These are phyloP conservation scores for Ascaphus truei DNA, from an alignment of 2,113 vertebrate genomes.

Conservation along the genomic window DNA sequence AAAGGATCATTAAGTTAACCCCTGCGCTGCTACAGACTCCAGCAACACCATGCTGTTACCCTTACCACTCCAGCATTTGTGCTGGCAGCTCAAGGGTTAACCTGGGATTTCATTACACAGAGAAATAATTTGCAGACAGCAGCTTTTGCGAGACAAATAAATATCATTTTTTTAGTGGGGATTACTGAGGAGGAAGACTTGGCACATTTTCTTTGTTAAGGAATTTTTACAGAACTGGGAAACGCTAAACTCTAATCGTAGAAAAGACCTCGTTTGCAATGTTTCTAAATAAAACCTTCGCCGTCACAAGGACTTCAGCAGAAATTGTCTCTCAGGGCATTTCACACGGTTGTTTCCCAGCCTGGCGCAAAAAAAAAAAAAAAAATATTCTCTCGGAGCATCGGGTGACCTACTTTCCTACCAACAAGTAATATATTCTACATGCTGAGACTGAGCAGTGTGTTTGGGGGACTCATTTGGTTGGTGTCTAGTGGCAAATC, in stretches of 20 bases:
- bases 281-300: conserved; percentile 6
- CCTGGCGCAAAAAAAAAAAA: background rate
- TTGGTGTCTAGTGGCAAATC: too few relatives aligned
- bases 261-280: conserved; percentile 33
- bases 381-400: conserved; percentile 22
- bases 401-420: conserved; percentile 28
- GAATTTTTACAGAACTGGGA: background rate
- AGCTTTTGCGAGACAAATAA: too few relatives aligned
- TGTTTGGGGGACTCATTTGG: too few relatives aligned
- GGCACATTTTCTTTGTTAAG: too few relatives aligned
- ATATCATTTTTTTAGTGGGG: too few relatives aligned
- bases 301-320: background rate
- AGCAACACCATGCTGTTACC: background rate
- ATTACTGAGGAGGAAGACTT: too few relatives aligned
- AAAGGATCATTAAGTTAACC: background rate
- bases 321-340: conserved; percentile 30
- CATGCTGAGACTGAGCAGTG: too few relatives aligned
- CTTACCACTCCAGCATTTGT: too few relatives aligned
- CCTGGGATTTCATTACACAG: too few relatives aligned
- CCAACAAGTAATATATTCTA: conserved; percentile 22
- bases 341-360: conserved; percentile 22
- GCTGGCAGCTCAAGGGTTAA: too few relatives aligned
- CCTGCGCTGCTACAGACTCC: background rate
- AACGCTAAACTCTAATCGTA: conserved; percentile 9
- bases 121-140: too few relatives aligned